Evolutionary conservation across 2,888 invertebrate species (phyloP).

Genomic region (Halocaridina rubra): DNA sequence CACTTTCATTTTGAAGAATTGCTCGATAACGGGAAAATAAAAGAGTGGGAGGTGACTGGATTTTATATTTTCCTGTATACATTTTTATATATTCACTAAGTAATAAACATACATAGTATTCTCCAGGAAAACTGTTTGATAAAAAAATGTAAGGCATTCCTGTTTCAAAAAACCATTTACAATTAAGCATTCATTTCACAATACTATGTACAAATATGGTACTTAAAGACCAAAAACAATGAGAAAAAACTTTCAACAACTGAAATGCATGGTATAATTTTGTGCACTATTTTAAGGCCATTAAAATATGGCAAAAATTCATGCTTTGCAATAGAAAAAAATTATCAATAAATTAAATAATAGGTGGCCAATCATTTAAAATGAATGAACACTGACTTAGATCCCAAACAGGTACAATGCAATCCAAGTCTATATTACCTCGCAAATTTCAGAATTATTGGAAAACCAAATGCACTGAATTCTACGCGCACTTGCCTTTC

Average conservation of each 20-base stretch:
- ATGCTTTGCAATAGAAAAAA: slow-evolving; percentile 39
- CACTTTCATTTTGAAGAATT: too few relatives aligned
- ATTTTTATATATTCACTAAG: slow-evolving; percentile 42
- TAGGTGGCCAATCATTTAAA: slow-evolving; percentile 39
- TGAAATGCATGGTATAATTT: neutral
- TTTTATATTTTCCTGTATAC: slow-evolving; percentile 33
- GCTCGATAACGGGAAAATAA: too few relatives aligned
- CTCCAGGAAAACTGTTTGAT: neutral
- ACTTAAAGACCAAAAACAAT: neutral
- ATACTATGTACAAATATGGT: slow-evolving; percentile 29
- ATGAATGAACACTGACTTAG: slow-evolving; percentile 46
- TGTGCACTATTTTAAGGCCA: slow-evolving; percentile 46
- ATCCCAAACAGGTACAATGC: slow-evolving; percentile 56
- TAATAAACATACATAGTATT: slow-evolving; percentile 51
- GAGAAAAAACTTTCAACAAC: slow-evolving; percentile 12
- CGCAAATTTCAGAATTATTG: neutral
- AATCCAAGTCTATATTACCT: slow-evolving; percentile 36
- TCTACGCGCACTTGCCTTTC: too few relatives aligned
- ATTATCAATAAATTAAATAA: slow-evolving; percentile 12
- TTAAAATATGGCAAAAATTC: slow-evolving; percentile 19
- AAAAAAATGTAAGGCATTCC: neutral
- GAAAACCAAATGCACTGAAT: neutral
- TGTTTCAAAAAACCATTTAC: neutral
- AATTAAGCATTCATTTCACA: slow-evolving; percentile 18
- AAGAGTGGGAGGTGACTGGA: neutral